Evolutionary conservation across 2,888 invertebrate species (phyloP), one percentile per base, ranked within the genome.

Genomic region (Zygogramma bicolorata): DNA sequence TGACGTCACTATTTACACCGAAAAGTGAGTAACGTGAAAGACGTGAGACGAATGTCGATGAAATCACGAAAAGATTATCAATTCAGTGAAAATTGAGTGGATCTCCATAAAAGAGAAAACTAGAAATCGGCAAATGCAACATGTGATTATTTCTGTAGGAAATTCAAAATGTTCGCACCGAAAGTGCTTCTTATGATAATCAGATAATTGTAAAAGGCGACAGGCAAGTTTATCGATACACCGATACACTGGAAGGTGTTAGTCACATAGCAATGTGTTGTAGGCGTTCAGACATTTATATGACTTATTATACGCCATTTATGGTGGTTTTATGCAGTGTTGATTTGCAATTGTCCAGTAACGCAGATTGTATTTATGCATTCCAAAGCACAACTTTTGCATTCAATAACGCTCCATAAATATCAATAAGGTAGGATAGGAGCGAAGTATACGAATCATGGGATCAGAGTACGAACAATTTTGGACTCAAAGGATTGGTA

Each of bases 1-100:
- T 63, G 63, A 63, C 63, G 63, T 63, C 63, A 63, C 63, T 13
- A 22, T 63, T 46, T 63, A 63, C 63, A 46, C 22, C 63, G 63
- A 63, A 63, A 46, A 63, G 46, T 46, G 63, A 42, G 63, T 53
- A 53, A 53, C 53, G 53, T 46, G 29, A 61, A 40, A 31, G 61
- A 61, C 61, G 61, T 61, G 63, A 63, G 42, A 29, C 8, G 63
- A 63, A 27, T 63, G 46, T 29, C 27, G 46, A 62, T 42, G 22
- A 38, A 46, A 46, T 63, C 46, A 63, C 18, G 25, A 29, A 25
- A 63, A 27, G 27, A 62, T 42, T 62, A 7, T 13, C 40, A 62
- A 62, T 62, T 63, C 63, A 27, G 31, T 42, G 63, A 46, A 62
- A 42, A 42, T 62, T 42, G 20, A 15, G 4, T 15, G 42, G 20